These are phyloP conservation scores for Drosophila cyrtoloma DNA, from an alignment of 2,888 invertebrate genomes.

Conservation along the genomic window DNA sequence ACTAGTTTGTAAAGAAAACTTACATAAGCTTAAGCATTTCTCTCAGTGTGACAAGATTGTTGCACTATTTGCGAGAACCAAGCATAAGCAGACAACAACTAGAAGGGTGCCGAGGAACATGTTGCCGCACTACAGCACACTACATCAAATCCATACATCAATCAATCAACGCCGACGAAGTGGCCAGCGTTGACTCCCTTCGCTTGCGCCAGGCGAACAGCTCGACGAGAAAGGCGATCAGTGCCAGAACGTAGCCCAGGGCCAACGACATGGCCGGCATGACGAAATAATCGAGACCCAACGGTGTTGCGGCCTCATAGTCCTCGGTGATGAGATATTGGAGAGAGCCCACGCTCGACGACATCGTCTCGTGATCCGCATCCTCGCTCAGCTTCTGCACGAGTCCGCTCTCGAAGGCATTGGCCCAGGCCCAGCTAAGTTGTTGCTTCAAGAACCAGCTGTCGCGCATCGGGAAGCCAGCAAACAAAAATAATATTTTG, in stretches of 20 bases:
- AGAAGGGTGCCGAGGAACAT: conserved; percentile 40
- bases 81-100: conserved; percentile 3
- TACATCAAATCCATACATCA: conserved; percentile 56
- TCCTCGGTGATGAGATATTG: conserved; percentile 65
- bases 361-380: conserved; percentile 65
- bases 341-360: conserved; percentile 60
- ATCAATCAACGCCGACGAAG: conserved; percentile 55
- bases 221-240: conserved; percentile 68
- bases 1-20: background rate
- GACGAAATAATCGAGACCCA: conserved; percentile 73
- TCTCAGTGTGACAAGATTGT: conserved; percentile 38
- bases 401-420: conserved; percentile 66
- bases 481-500: conserved; percentile 61
- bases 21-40: conserved; percentile 2
- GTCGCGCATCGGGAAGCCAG: conserved; percentile 68
- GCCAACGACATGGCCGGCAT: conserved; percentile 74
- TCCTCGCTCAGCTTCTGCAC: conserved; percentile 52
- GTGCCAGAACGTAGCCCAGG: conserved; percentile 62
- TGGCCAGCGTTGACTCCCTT: conserved; percentile 7
- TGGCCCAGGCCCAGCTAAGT: conserved; percentile 55
- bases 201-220: conserved; percentile 60
- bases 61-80: conserved; percentile 28
- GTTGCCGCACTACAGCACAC: conserved; percentile 12
- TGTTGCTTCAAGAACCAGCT: conserved; percentile 61
- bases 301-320: conserved; percentile 45